phyloP scores from a whole-genome alignment of 2,797 vertebrate genomes.

The Cercopithecus diana region DNA sequence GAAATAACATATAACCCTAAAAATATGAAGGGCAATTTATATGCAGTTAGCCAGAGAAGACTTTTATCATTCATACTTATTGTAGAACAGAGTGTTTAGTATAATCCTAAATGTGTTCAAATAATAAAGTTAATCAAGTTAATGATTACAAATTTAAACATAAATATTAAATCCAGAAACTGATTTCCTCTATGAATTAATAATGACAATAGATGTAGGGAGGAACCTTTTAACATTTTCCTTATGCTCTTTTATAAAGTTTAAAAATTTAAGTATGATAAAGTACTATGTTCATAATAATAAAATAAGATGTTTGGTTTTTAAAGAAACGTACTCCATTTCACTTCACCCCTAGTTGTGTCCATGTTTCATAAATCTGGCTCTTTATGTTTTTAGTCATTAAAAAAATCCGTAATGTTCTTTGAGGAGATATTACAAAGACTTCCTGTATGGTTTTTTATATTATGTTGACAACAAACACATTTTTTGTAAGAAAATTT shows the following conservation, averaged over 20 bases:
- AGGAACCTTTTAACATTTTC: background rate
- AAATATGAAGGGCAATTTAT: background rate
- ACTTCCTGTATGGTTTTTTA: background rate
- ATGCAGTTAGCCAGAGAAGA: background rate
- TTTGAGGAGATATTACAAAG: background rate
- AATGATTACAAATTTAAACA: background rate
- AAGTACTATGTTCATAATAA: background rate
- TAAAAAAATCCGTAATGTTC: background rate
- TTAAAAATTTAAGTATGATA: background rate
- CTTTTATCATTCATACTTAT: background rate
- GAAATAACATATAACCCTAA: background rate
- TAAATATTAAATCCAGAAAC: background rate
- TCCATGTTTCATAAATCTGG: background rate
- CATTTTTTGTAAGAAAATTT: conserved; percentile 26
- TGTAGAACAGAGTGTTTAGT: background rate
- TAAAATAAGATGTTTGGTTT: background rate
- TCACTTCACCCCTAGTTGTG: background rate
- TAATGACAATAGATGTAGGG: background rate
- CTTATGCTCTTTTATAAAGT: background rate
- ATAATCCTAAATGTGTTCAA: background rate
- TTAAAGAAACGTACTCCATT: background rate
- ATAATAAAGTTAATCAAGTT: background rate
- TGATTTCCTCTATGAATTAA: background rate
- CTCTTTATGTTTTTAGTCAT: background rate
- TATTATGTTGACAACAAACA: conserved; percentile 29